Evolutionary conservation across 2,888 invertebrate species (phyloP).

Genomic region (Ophion slaviceki): DNA sequence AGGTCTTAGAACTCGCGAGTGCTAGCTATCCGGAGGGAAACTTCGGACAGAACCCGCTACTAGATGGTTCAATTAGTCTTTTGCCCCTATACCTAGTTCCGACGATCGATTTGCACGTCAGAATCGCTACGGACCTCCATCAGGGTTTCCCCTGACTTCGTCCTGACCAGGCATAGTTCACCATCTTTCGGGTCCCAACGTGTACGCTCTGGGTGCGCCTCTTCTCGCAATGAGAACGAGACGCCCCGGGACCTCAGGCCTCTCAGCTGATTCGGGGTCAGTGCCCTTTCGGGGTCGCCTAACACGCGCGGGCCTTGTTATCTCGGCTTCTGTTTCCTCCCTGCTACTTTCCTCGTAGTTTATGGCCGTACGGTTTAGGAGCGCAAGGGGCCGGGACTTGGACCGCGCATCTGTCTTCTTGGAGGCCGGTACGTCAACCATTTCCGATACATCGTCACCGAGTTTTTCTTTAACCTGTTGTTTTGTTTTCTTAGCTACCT

Average conservation of each 20-base stretch:
- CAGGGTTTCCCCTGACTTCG: conserved; percentile 89
- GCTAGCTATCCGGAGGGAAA: conserved; percentile 87
- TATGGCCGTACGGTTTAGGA: too few relatives aligned
- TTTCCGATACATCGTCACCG: too few relatives aligned
- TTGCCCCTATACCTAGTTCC: conserved; percentile 90
- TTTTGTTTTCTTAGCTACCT: too few relatives aligned
- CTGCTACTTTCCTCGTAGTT: too few relatives aligned
- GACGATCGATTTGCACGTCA: conserved; percentile 93
- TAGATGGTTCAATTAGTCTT: conserved; percentile 91
- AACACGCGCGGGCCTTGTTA: too few relatives aligned
- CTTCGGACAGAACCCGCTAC: conserved; percentile 91
- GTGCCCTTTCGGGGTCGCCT: too few relatives aligned
- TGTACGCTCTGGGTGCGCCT: conserved; percentile 87
- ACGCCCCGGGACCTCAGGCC: conserved; percentile 87
- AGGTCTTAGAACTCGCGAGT: conserved; percentile 57
- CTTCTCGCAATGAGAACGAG: conserved; percentile 83
- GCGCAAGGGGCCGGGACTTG: too few relatives aligned
- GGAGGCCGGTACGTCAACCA: too few relatives aligned
- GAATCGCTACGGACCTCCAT: conserved; percentile 90
- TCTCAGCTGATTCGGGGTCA: too few relatives aligned
- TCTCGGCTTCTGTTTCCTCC: too few relatives aligned
- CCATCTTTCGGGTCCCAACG: conserved; percentile 90
- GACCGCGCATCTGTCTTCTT: too few relatives aligned
- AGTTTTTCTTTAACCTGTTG: too few relatives aligned
- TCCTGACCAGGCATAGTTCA: conserved; percentile 90